Evolutionary conservation across 2,888 invertebrate species (phyloP).

Genomic region (Vesta saturnalis): DNA sequence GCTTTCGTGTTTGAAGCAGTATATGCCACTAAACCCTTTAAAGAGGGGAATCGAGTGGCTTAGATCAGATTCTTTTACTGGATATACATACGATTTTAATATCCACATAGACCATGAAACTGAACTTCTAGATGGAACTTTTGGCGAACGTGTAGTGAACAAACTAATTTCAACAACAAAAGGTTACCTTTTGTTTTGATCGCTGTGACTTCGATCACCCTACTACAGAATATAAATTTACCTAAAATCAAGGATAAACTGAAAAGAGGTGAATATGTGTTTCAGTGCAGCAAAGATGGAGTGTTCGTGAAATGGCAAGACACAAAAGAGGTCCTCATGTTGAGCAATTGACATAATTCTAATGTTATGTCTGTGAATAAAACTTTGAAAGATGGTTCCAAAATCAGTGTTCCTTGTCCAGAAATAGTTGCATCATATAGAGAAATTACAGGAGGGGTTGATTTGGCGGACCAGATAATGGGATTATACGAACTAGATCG

Average conservation of each 20-base stretch:
- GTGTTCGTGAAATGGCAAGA: too few relatives aligned
- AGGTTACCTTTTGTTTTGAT: constrained; percentile 37
- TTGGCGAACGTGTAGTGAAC: constrained; percentile 42
- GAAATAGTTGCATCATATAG: constrained; percentile 44
- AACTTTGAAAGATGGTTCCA: constrained; percentile 49
- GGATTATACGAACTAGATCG: constrained; percentile 46
- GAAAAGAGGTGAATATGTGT: constrained; percentile 39
- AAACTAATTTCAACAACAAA: constrained; percentile 40
- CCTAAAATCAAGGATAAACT: too few relatives aligned
- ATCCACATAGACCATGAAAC: constrained; percentile 32
- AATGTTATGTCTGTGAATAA: constrained; percentile 30
- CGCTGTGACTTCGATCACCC: constrained; percentile 34
- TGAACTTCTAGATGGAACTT: constrained; percentile 30
- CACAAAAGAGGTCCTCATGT: too few relatives aligned
- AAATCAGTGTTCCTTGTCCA: constrained; percentile 41
- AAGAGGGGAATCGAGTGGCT: neutral
- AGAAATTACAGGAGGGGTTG: constrained; percentile 39
- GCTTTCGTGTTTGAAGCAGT: too few relatives aligned
- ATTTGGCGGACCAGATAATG: constrained; percentile 48
- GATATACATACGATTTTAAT: constrained; percentile 26
- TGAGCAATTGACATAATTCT: constrained; percentile 48
- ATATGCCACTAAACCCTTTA: constrained; percentile 12
- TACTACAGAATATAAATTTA: constrained; percentile 37
- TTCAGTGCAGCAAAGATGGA: constrained; percentile 40
- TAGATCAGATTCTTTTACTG: constrained; percentile 15